Evolutionary conservation across 1,140 invertebrate species (phyloP), one percentile per base, ranked within the genome.

Genomic region (Drosophila dunni): DNA sequence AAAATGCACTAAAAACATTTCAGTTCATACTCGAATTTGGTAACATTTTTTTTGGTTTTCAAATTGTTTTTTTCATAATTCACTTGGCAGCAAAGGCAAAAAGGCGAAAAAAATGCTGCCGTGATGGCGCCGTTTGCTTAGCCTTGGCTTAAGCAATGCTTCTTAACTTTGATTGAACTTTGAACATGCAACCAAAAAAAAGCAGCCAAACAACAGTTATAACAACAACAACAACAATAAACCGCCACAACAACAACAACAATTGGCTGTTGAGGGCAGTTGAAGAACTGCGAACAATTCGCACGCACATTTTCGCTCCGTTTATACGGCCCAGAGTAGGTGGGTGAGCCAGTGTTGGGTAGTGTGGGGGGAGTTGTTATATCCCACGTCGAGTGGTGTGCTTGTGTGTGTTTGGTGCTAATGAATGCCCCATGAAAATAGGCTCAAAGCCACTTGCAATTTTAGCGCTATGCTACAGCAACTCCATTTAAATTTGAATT

Each of bases 161-260:
- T 84, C 81, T 88, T 86, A 88, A 88, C 85, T 86, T 88, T 86
- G 82, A 88, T 86, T 86, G 82, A 86, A 86, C 82, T 88, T 86
- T 88, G 61, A 73, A 73, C 82, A 86, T 86, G 82, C 82, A 86
- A 86, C 57, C 83, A 61, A 60, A n/a, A 54, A 67, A 24, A 29
- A 24, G 24, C 77, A 74, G 50, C 6, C 51, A 54, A n/a, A 77
- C 57, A 84, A 74, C 63, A 63, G 17, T 34, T 40, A 57, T 67
- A 78, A 57, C 71, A 78, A 73, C 71, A 83, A 72, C 58, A 76
- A 64, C 71, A 77, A 70, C 68, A 69, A 65, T 20, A 20, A 20
- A 20, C 17, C 17, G 17, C 77, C 68, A 79, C 66, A 83, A 72
- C 81, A 78, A 17, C n/a, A n/a, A 78, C 64, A 70, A 64, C 78